Base-by-base conservation (phyloP, 1,140 invertebrate species). In the Drosophila nannoptera region DNA sequence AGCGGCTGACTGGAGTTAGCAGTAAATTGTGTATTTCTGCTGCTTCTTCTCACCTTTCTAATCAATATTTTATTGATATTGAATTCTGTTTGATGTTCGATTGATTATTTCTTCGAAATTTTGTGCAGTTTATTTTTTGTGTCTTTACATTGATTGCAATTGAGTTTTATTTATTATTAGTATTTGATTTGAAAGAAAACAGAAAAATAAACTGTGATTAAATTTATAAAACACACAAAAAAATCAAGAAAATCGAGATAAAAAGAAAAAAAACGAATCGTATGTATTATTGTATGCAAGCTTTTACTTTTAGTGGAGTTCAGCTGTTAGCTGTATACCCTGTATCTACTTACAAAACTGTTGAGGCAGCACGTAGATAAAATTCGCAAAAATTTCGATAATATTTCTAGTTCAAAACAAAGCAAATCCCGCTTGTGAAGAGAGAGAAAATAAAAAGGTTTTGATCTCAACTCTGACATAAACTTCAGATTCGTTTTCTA, bases 81-180 rank as follows among this genome's bases (percentile, higher is more conserved):
- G 50, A 31, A 58, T 16, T 43, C 40, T 16, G 22, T 43, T 43
- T 7, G 40, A 42, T 14, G 5, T 43, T 14, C n/a, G 3, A 22
- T 2, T 22, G 4, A 16, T 52, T 12, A n/a, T 63, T 55, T 32
- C 45, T 72, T 62, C 69, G 50, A 71, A 75, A 77, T 75, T 87
- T 86, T 75, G 81, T 77, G 62, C 68, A 86, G 77, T 84, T 81
- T 80, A 77, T 77, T 84, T 80, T 69, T 73, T 45, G 55, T 40
- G 56, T 32, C 36, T 80, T 77, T 69, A 67, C 36, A 73, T 40
- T 67, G 43, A 58, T 56, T 52, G 46, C 55, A 71, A 86, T 82
- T 69, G 73, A 56, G 56, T 50, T 55, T 70, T 35, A 75, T 69
- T 55, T 73, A 82, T 69, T 71, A 77, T 53, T 77, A 65, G 58